Percentiles rank a stretch among this genome's conserved stretches.
Conservation (phyloP, 2,113 vertebrate species). For the Clarias gariepinus region DNA sequence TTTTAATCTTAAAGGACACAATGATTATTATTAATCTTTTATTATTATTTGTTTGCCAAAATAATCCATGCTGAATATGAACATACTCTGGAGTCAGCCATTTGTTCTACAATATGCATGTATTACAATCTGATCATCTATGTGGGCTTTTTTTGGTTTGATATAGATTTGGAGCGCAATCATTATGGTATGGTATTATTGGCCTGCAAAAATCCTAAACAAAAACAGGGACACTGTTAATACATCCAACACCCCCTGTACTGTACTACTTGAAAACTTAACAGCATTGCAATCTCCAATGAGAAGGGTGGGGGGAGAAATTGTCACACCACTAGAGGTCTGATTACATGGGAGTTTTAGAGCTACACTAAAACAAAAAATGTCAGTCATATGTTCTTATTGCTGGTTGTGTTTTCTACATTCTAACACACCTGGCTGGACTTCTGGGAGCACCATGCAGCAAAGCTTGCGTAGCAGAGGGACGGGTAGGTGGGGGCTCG, state of each 20-base stretch:
- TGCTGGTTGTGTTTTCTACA: background rate
- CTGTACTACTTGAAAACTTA: background rate
- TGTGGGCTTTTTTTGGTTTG: constrained; percentile 13
- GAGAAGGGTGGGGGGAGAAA: background rate
- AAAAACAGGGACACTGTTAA: background rate
- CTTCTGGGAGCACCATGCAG: background rate
- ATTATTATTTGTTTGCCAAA: background rate
- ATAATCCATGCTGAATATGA: background rate
- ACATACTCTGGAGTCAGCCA: background rate
- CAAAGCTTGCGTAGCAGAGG: constrained; percentile 2
- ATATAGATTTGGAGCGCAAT: background rate
- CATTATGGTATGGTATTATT: constrained; percentile 15
- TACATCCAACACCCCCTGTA: background rate
- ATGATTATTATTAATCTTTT: no score
- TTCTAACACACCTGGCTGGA: background rate
- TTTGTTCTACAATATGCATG: background rate
- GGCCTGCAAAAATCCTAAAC: background rate
- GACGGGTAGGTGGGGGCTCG: no score
- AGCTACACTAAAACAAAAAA: constrained; percentile 28
- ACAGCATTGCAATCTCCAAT: background rate
- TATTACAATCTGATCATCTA: constrained; percentile 26
- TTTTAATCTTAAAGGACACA: background rate
- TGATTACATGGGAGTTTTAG: constrained; percentile 8
- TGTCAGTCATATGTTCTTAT: background rate
- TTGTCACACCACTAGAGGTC: constrained; percentile 1